Conservation (phyloP, 2,888 invertebrate species). For the Caenorhabditis imperialis region DNA sequence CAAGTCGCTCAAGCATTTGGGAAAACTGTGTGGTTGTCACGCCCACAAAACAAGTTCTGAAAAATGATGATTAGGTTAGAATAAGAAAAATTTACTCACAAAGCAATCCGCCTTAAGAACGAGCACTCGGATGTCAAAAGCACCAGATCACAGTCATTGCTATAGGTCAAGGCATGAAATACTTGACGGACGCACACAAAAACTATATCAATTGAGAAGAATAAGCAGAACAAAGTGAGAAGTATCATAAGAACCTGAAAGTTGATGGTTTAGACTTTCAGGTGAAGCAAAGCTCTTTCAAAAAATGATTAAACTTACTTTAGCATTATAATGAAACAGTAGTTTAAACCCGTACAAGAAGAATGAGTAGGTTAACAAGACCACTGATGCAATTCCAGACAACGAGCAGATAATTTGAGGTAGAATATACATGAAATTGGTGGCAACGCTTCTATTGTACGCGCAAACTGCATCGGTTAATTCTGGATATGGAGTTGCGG, state of each 20-base stretch:
- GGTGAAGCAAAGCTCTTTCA: background rate
- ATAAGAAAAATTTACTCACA: conserved; percentile 13
- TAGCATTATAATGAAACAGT: conserved; percentile 48
- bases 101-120: conserved; percentile 33
- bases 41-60: conserved; percentile 48
- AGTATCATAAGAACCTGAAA: conserved; percentile 46
- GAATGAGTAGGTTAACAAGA: conserved; percentile 35
- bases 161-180: conserved; percentile 21
- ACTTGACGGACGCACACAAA: conserved; percentile 34
- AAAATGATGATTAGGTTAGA: background rate
- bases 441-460: conserved; percentile 37
- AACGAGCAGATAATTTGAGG: conserved; percentile 34
- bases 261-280: background rate
- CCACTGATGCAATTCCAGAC: conserved; percentile 34
- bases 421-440: conserved; percentile 34
- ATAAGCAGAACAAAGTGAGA: conserved; percentile 29
- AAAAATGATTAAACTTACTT: conserved; percentile 6
- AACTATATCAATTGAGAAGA: conserved; percentile 41
- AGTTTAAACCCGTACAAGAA: conserved; percentile 39
- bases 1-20: conserved; percentile 44
- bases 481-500: no score
- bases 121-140: conserved; percentile 25
- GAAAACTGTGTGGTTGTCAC: conserved; percentile 41
- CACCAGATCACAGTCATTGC: conserved; percentile 45
- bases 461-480: conserved; percentile 19